Evolutionary conservation across 1,140 invertebrate genomes (phyloP).

Genomic region (Homalodisca vitripennis): DNA sequence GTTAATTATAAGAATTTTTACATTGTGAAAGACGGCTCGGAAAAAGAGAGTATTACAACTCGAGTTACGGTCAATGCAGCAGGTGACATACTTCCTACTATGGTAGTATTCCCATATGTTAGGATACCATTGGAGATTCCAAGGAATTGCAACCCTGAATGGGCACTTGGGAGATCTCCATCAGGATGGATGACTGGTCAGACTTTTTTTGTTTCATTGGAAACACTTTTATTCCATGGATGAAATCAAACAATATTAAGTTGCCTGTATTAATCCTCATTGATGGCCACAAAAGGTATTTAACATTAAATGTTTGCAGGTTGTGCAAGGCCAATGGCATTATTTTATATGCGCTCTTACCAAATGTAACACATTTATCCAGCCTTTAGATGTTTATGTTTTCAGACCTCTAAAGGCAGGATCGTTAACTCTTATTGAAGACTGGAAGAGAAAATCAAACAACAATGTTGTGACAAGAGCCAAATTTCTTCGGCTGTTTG

Average conservation of each 20-base stretch:
- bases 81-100: no score
- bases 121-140: no score
- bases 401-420: neutral
- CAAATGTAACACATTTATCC: neutral
- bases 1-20: no score
- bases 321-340: no score
- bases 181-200: no score
- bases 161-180: no score
- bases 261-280: slow-evolving; percentile 34
- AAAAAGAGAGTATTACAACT: neutral
- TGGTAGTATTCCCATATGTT: no score
- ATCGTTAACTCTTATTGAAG: no score
- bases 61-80: neutral
- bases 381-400: neutral
- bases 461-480: slow-evolving; percentile 9
- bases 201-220: neutral
- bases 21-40: no score
- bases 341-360: neutral
- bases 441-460: no score
- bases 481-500: slow-evolving; percentile 6
- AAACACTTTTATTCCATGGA: neutral
- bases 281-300: neutral
- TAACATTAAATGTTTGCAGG: neutral
- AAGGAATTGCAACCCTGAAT: no score
- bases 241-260: neutral